These are phyloP conservation scores for Zeugodacus cucurbitae DNA, from an alignment of 1,140 invertebrate genomes.

Conservation along the genomic window DNA sequence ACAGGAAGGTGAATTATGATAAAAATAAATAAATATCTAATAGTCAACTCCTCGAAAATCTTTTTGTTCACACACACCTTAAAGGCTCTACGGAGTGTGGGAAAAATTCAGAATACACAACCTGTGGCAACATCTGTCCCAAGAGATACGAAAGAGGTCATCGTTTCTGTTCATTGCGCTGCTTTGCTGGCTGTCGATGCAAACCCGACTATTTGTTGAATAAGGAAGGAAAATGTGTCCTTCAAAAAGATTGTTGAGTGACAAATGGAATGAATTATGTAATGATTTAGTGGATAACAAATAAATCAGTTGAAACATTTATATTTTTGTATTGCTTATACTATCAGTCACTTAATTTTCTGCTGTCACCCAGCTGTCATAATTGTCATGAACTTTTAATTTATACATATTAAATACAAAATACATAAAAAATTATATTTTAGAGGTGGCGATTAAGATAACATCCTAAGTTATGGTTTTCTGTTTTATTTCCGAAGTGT, in stretches of 20 bases:
- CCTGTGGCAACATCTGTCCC: slow-evolving; percentile 11
- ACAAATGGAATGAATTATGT: neutral
- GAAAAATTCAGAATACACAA: neutral
- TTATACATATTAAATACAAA: too few relatives aligned
- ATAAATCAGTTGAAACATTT: neutral
- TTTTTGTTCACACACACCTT: too few relatives aligned
- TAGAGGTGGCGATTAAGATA: too few relatives aligned
- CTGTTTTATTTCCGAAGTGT: too few relatives aligned
- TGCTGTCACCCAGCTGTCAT: too few relatives aligned
- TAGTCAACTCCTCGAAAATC: too few relatives aligned
- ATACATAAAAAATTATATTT: too few relatives aligned
- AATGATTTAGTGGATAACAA: neutral
- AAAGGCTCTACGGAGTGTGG: neutral
- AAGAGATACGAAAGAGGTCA: neutral
- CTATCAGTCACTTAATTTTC: too few relatives aligned
- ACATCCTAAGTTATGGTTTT: too few relatives aligned
- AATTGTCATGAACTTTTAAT: too few relatives aligned
- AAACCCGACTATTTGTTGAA: slow-evolving; percentile 20
- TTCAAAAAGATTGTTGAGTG: neutral
- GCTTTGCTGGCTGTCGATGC: slow-evolving; percentile 35
- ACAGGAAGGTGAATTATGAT: neutral
- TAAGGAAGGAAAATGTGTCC: neutral
- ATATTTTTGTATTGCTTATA: too few relatives aligned
- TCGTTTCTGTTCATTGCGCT: neutral
- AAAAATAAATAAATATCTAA: too few relatives aligned